Percentiles rank a stretch among this genome's conserved stretches.
Conservation (phyloP, 2,888 invertebrate species). For the Parthenolecanium corni region DNA sequence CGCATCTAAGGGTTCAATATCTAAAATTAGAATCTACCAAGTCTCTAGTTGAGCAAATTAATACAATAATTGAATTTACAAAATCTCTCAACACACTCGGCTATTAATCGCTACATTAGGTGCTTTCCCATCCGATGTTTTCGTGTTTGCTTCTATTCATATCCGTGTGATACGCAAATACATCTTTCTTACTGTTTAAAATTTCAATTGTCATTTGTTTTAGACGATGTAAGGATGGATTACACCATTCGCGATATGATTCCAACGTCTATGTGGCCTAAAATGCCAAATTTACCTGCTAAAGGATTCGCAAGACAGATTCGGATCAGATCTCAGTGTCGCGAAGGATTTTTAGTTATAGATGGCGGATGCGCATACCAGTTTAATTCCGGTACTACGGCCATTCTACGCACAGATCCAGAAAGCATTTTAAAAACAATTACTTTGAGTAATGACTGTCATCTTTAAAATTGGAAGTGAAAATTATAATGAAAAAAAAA, state of each 20-base stretch:
- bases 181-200: no score
- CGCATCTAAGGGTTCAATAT: no score
- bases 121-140: no score
- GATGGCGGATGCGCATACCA: constrained; percentile 89
- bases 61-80: no score
- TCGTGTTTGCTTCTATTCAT: no score
- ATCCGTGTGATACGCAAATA: no score
- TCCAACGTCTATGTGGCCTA: constrained; percentile 41
- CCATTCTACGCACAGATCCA: constrained; percentile 66
- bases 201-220: no score
- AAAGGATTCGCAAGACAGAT: constrained; percentile 60
- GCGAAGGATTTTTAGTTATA: constrained; percentile 81
- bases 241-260: constrained; percentile 92
- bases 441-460: background rate
- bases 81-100: no score
- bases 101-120: no score
- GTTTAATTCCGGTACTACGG: constrained; percentile 89
- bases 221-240: constrained; percentile 65
- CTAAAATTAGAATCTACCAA: no score
- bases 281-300: constrained; percentile 36
- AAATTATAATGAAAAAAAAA: background rate
- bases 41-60: no score
- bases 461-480: background rate
- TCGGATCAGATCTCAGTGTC: constrained; percentile 75
- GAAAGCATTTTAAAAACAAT: constrained; percentile 75